phyloP scores from a whole-genome alignment of 1,140 invertebrate genomes.

The Gryllus bimaculatus region DNA sequence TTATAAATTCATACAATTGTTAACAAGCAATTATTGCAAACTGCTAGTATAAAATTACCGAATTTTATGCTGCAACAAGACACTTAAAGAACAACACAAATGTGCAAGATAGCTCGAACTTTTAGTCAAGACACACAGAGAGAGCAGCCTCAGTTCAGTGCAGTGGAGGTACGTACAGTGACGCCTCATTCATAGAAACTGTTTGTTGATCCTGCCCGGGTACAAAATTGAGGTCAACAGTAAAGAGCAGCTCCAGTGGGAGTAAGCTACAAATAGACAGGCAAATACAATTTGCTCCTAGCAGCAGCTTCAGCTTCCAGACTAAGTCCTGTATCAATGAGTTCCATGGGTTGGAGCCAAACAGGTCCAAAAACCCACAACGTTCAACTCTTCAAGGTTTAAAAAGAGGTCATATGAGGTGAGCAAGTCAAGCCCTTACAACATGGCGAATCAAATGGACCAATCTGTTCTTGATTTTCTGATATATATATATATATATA shows the following conservation, averaged over 20 bases:
- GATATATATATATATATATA: too few species aligned
- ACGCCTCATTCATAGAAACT: constrained; percentile 97
- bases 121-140: neutral
- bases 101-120: neutral
- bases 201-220: constrained; percentile 75
- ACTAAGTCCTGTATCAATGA: constrained; percentile 6
- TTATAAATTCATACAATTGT: neutral
- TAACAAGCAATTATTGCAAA: neutral
- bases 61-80: neutral
- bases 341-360: too few species aligned
- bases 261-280: constrained; percentile 95
- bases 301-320: constrained; percentile 40
- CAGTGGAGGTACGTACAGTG: constrained; percentile 82
- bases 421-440: too few species aligned
- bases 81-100: neutral
- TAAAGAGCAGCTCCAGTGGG: constrained; percentile 90
- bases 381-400: too few species aligned
- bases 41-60: neutral
- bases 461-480: too few species aligned
- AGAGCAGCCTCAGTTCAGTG: constrained; percentile 58
- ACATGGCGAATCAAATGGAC: too few species aligned
- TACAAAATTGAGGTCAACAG: constrained; percentile 84
- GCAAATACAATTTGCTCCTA: constrained; percentile 71
- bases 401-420: too few species aligned
- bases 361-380: too few species aligned